phyloP scores from a whole-genome alignment of 2,888 invertebrate genomes.

The Salticus scenicus region DNA sequence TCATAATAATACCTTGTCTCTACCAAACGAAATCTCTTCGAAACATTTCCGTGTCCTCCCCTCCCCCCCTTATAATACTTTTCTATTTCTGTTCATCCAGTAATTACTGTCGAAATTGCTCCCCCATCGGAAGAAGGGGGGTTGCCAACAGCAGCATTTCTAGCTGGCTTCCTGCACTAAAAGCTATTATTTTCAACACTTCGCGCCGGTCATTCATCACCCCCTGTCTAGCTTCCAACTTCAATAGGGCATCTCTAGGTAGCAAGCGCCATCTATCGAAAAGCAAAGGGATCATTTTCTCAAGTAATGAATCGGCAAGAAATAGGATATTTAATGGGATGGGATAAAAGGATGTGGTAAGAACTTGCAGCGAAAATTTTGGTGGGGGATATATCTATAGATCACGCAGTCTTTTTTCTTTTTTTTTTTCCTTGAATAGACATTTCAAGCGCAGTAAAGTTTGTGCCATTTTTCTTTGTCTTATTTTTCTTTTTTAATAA shows the following conservation, averaged over 20 bases:
- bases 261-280: constrained; percentile 50
- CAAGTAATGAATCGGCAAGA: constrained; percentile 7
- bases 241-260: neutral
- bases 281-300: constrained; percentile 1
- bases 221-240: constrained; percentile 17
- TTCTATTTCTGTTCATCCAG: constrained; percentile 24
- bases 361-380: neutral
- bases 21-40: neutral
- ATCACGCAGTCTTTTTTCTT: neutral
- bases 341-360: neutral
- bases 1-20: neutral
- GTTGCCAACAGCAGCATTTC: constrained; percentile 34
- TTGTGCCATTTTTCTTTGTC: neutral
- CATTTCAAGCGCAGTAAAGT: constrained; percentile 11
- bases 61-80: neutral
- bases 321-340: constrained; percentile 18
- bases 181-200: constrained; percentile 67
- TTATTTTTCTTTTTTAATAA: neutral
- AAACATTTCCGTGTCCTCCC: neutral
- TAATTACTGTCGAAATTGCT: constrained; percentile 45
- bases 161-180: constrained; percentile 57
- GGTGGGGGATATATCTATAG: neutral
- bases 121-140: constrained; percentile 10
- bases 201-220: constrained; percentile 53
- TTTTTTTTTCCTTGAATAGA: neutral